A percentile compares a stretch with the other conserved stretches of the same genome.
These are phyloP conservation scores for Teleiodes luculella DNA, from an alignment of 2,888 invertebrate genomes.

Conservation along the genomic window DNA sequence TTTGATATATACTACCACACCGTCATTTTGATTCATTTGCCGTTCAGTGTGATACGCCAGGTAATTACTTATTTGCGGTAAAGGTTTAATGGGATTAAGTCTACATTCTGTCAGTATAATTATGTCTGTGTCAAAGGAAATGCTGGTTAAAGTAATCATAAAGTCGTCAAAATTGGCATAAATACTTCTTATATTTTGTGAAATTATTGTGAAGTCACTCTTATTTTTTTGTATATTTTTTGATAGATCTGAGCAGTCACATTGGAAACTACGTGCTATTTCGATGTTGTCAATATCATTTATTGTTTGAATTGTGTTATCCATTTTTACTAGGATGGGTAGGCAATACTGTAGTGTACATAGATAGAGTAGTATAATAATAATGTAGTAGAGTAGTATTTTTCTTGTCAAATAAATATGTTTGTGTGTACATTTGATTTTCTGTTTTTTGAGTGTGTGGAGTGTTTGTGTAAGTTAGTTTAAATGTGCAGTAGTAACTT, in stretches of 20 bases:
- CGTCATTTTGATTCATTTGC: not conserved
- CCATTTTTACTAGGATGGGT: not conserved
- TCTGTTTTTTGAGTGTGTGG: no score
- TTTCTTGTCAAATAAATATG: no score
- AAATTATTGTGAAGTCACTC: slow-evolving; percentile 14
- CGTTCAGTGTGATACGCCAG: no score
- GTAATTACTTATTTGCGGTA: no score
- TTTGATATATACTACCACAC: slow-evolving; percentile 3
- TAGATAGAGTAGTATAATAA: no score
- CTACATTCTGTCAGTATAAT: slow-evolving; percentile 6
- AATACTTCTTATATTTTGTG: slow-evolving; percentile 16
- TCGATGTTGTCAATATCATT: not conserved
- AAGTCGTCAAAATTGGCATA: slow-evolving; percentile 10
- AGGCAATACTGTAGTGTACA: no score
- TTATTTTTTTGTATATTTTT: not conserved
- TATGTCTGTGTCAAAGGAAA: not conserved
- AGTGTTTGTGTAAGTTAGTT: no score
- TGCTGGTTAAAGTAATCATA: not conserved
- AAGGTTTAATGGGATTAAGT: not conserved
- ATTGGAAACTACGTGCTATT: not conserved
- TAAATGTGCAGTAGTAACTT: no score
- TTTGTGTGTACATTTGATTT: no score
- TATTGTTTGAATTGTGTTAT: not conserved
- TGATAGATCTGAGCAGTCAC: not conserved
- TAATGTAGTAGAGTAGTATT: no score